Conservation (phyloP, 2,797 vertebrate species). For the Oryzias dopingdopingensis region DNA sequence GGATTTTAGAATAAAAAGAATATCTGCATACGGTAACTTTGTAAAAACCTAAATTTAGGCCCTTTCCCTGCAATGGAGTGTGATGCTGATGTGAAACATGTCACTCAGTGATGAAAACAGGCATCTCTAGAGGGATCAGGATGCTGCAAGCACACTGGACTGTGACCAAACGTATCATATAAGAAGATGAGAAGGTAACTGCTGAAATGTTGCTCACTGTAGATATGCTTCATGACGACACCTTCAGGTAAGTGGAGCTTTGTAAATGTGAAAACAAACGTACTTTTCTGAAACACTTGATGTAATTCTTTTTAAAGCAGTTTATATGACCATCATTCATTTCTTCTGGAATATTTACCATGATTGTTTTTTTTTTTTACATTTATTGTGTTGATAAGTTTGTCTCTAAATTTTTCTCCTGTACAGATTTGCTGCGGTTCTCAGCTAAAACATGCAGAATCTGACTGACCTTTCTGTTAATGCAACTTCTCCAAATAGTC, state of each 20-base stretch:
- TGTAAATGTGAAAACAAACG: neutral
- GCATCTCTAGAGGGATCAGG: constrained; percentile 45
- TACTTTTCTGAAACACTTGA: neutral
- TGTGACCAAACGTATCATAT: neutral
- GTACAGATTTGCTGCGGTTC: constrained; percentile 18
- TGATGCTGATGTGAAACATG: constrained; percentile 32
- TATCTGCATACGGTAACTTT: too few species aligned
- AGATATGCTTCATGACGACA: constrained; percentile 1
- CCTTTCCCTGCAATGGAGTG: constrained; percentile 10
- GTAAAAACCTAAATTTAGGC: neutral
- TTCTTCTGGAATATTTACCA: too few species aligned
- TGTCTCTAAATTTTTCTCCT: constrained; percentile 1
- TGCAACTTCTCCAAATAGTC: constrained; percentile 39
- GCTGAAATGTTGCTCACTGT: neutral
- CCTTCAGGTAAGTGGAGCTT: constrained; percentile 11
- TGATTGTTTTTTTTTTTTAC: neutral
- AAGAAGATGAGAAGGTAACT: neutral
- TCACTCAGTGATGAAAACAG: constrained; percentile 35
- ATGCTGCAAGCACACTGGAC: constrained; percentile 1
- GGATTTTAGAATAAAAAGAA: too few species aligned
- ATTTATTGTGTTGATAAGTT: neutral
- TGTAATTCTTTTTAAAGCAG: neutral
- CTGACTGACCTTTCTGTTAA: constrained; percentile 55
- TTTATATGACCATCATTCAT: too few species aligned
- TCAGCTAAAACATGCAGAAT: constrained; percentile 65